Base-by-base conservation (phyloP, 1,140 invertebrate genomes). In the Halesus radiatus region DNA sequence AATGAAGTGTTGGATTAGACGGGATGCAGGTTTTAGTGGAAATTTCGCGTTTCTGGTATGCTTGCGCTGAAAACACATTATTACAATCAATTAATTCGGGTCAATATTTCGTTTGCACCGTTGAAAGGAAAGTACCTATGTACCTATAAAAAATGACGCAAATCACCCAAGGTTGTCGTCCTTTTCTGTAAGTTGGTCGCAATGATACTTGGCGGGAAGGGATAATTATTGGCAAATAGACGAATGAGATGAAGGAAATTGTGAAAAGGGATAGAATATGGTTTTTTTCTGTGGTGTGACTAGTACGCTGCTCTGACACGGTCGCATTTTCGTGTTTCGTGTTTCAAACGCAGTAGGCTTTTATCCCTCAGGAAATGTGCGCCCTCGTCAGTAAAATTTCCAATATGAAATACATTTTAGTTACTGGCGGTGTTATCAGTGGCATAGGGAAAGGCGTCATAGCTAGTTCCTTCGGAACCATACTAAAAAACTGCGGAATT, bases 401-500 rank as follows among this genome's bases (percentile, higher is more conserved):
- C 7, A 88, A 89, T 56, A 97, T 98, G 95, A 98, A 99, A 88
- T 99, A 99, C 86, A 97, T 99, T 85, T 90, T 99, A 80, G 97
- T 99, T 10, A 99, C 98, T 76, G 98, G 98, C 62, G 98, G 98
- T 84, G 98, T 99, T 50, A 99, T 99, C 80, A 98, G 97, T 90
- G 98, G 98, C 45, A 96, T 99, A 76, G 98, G 98, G 16, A 99
- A 99, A 92, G 98, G 98, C 77, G 96, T 99, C 13, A 98, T 99
- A 84, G 96, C 98, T 13, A 98, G 96, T 87, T 98, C 96, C 78
- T 94, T 99, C 86, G 98, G 98, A 16, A 97, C 97, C 23, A 94
- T 99, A 83, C 90, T 99, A 4, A 98, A 98, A 90, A 94, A 95
- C 80, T 96, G 95, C 86, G 97, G 97, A 4, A 94, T 98, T 64